Evolutionary conservation across 2,797 vertebrate genomes (phyloP).

Genomic region (Paramormyrops hopkinsi): DNA sequence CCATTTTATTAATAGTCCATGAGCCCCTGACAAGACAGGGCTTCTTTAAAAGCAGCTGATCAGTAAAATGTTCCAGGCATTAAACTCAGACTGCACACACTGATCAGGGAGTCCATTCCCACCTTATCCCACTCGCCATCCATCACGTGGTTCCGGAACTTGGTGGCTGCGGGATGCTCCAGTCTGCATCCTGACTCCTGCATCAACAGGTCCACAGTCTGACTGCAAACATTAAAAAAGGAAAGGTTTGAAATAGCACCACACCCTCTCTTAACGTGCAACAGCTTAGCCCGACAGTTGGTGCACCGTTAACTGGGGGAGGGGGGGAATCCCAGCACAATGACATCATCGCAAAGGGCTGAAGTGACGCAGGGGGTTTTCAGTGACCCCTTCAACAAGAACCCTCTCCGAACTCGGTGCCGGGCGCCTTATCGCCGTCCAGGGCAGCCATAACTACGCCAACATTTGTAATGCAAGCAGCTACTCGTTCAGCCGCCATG

Average conservation of each 20-base stretch:
- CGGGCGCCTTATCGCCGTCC: neutral
- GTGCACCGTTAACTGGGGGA: neutral
- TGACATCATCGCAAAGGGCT: slow-evolving; percentile 68
- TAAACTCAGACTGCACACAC: neutral
- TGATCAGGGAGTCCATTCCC: slow-evolving; percentile 33
- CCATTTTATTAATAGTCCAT: neutral
- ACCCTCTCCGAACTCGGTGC: neutral
- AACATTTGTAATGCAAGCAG: neutral
- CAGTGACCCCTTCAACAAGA: slow-evolving; percentile 27
- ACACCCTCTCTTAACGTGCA: neutral
- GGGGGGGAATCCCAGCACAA: slow-evolving; percentile 50
- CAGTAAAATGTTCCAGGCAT: neutral
- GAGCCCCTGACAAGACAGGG: neutral
- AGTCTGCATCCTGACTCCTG: slow-evolving; percentile 99
- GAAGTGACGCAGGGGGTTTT: slow-evolving; percentile 60
- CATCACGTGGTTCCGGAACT: slow-evolving; percentile 99
- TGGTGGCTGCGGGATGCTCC: slow-evolving; percentile 96
- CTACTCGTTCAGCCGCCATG: neutral
- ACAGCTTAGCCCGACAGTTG: neutral
- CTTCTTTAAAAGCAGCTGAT: neutral
- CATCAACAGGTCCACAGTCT: slow-evolving; percentile 99
- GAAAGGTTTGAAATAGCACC: neutral
- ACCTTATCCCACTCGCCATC: slow-evolving; percentile 99
- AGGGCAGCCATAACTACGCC: neutral
- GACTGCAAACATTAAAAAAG: slow-evolving; percentile 66